Evolutionary conservation across 35 echinoderm and acorn worm genomes (phyloP), one percentile per base, ranked within the genome.

Genomic region (Lytechinus variegatus): DNA sequence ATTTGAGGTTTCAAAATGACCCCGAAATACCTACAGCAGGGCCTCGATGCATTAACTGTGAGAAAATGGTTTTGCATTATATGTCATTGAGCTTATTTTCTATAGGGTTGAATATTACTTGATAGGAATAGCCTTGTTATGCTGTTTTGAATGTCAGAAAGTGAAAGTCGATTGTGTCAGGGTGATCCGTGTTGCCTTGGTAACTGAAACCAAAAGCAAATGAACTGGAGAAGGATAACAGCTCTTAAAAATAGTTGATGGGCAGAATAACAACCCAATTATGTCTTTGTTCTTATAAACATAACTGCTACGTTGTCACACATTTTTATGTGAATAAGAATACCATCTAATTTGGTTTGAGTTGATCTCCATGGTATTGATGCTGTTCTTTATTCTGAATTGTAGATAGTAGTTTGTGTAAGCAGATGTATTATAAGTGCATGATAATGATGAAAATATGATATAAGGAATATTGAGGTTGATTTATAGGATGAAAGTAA

Each of bases 101-200:
- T 79, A n/a, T n/a, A 19, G 6, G 19, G n/a, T 79, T 8, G 19
- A 71, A 79, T 19, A 79, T 79, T 4, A 79, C 66, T 79, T 79
- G 21, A 16, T 79, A 79, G n/a, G 19, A 79, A 79, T 24, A 79
- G 66, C 19, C n/a, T 79, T 79, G 66, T 79, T 79, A 79, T 79
- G 66, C n/a, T 79, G 66, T 79, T 79, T 24, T 79, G 16, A 79
- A 79, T 79, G 66, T 79, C 66, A 79, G 66, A 79, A 79, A 79
- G 19, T 79, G 66, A 79, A 79, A 79, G 66, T n/a, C 33, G 33
- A 44, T 44, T 44, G n/a, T 79, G 66, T 79, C 66, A 79, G 66
- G 66, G 66, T 79, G 66, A 79, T 16, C 66, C 8, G 5, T 24
- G 14, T 79, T 79, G 66, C 66, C 66, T 79, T 4, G 66, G 12